Percentiles rank a stretch among this genome's conserved stretches.
phyloP scores from a whole-genome alignment of 2,888 invertebrate genomes.

The Brachyptera putata region DNA sequence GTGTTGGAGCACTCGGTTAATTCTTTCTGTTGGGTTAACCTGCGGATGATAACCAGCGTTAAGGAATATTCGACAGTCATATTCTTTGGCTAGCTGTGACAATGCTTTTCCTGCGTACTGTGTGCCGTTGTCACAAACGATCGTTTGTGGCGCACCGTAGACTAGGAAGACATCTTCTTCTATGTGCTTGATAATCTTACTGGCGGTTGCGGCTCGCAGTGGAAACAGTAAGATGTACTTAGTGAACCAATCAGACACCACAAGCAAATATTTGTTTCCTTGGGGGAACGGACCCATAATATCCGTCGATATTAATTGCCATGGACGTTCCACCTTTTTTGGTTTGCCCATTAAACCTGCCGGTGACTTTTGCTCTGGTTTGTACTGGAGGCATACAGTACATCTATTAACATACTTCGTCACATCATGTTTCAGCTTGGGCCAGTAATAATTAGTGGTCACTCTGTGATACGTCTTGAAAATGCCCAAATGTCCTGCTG shows the following conservation, averaged over 20 bases:
- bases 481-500: conserved; percentile 36
- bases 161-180: background rate
- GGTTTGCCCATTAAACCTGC: conserved; percentile 34
- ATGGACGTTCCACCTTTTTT: conserved; percentile 25
- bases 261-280: background rate
- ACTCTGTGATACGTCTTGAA: conserved; percentile 5
- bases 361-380: conserved; percentile 31
- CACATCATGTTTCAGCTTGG: background rate
- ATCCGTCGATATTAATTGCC: background rate
- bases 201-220: background rate
- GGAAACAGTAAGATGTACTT: background rate
- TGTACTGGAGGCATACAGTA: background rate
- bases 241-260: background rate
- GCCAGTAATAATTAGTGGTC: background rate
- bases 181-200: background rate
- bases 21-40: conserved; percentile 18
- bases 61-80: background rate
- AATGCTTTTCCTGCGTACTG: background rate
- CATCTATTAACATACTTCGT: background rate
- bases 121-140: background rate
- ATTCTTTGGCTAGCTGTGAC: background rate
- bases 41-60: conserved; percentile 14
- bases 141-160: background rate
- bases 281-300: background rate
- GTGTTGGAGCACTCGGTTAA: conserved; percentile 14